Evolutionary conservation across 2,113 vertebrate species (phyloP).

Genomic region (Dipodomys ordii): DNA sequence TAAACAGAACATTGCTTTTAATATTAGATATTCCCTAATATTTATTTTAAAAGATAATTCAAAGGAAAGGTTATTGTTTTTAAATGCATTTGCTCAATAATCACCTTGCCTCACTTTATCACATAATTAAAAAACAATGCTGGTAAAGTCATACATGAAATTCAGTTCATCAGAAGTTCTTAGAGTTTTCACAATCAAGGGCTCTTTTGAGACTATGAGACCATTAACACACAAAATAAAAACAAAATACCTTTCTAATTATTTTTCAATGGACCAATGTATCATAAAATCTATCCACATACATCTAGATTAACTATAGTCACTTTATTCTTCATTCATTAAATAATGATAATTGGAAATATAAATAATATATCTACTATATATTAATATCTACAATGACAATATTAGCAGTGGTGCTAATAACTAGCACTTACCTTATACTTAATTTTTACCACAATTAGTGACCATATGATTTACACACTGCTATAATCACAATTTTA

Average conservation of each 20-base stretch:
- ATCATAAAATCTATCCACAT: not conserved
- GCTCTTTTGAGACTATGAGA: not conserved
- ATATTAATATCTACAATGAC: not conserved
- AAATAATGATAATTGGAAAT: not conserved
- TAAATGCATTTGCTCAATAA: not conserved
- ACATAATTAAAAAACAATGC: too few relatives aligned
- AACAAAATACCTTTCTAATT: not conserved
- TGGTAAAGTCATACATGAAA: not conserved
- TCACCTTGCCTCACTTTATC: not conserved
- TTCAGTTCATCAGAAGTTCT: not conserved
- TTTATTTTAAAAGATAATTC: not conserved
- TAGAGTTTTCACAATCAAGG: not conserved
- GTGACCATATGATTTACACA: not conserved
- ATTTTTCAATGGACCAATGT: not conserved
- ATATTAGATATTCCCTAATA: slow-evolving; percentile 18
- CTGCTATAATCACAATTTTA: not conserved
- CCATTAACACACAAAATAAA: not conserved
- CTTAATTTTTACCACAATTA: not conserved
- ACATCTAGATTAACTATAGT: not conserved
- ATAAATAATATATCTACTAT: not conserved
- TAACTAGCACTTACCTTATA: not conserved
- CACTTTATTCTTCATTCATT: not conserved
- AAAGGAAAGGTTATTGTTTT: slow-evolving; percentile 6
- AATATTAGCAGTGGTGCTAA: not conserved
- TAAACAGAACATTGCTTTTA: not conserved